Base-by-base conservation (phyloP, 2,797 vertebrate genomes). In the Esox masquinongy region DNA sequence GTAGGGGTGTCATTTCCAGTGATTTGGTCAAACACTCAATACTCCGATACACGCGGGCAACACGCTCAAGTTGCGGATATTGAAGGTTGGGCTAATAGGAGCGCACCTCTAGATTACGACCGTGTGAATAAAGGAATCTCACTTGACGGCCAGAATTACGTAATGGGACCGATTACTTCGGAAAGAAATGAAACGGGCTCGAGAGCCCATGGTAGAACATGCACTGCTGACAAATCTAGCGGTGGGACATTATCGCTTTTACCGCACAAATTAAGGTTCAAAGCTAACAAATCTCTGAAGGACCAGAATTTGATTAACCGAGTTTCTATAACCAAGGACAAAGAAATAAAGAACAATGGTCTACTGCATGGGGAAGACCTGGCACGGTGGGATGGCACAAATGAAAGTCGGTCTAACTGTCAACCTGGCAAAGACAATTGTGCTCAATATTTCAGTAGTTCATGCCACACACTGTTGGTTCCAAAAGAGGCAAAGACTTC, bases 261-360 rank as follows among this genome's bases (percentile, higher is more conserved):
- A 29, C 88, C 88, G 8, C 85, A 90, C 72, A 90, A 88, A 80
- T 73, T 90, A 43, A 85, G 88, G 72, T 87, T 85, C 77, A 88
- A 90, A 79, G 56, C 74, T 6, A 72, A 34, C 50, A 75, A 80
- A 70, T 17, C n/a, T 8, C 8, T 53, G 9, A 29, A n/a, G 15
- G 43, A 56, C 14, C 31, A 7, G 49, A n/a, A 9, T 22, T 11
- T 12, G 15, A 64, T 68, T 9, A 50, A 1, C 1, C 19, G 63
- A 61, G 49, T 22, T 24, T 26, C 63, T 53, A 14, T 26, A 51
- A 15, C 17, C 49, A 31, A 24, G 4, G n/a, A 64, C 14, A 68
- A 47, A n/a, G 31, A 22, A 34, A 56, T 36, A 9, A 22, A 31
- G 19, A 72, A 59, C 71, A 61, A 22, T 53, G n/a, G 17, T 31